Base-by-base conservation (phyloP, 2,113 vertebrate species). In the Odontesthes bonariensis region DNA sequence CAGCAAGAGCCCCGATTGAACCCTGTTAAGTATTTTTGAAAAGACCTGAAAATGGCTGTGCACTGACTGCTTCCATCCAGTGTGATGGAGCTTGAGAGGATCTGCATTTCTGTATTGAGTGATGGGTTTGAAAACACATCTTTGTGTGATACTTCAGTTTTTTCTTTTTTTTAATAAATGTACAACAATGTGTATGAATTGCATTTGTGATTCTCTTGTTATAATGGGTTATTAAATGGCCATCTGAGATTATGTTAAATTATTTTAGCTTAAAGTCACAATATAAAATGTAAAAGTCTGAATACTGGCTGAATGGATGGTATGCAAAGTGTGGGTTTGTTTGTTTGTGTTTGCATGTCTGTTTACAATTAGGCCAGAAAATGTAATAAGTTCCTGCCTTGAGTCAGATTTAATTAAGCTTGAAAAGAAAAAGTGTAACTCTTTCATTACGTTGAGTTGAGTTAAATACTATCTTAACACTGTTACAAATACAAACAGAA, bases 371-470 rank as follows among this genome's bases (percentile, higher is more conserved):
- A n/a, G 10, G 54, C n/a, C 55, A 49, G 33, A 54, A 56, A 33
- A 65, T 38, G 14, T 74, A 51, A 77, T 44, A 31, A 67, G 54
- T 22, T 69, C 23, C 40, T 42, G 40, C 6, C 27, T 33, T 32
- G 9, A 73, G 44, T 10, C 49, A 56, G 19, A 58, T 79, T 73
- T 46, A 58, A 76, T 81, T 73, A 55, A 42, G 35, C 51, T 57
- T 65, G 22, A 62, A 67, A 79, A 62, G 46, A 47, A 33, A 44
- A 54, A 62, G 58, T 65, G 52, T 52, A 33, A 12, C 33, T 8
- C 64, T 81, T 67, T 35, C 53, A 38, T 74, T 53, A 32, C 54
- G 52, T 59, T 82, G 67, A 74, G 67, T 38, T 74, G 16, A 54
- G 38, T 60, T 71, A 53, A 71, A 69, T 77, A 38, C 46, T 16